A percentile compares a stretch with the other conserved stretches of the same genome.
Evolutionary conservation across 2,797 vertebrate genomes (phyloP).

Genomic region (Apogon hyalosoma): DNA sequence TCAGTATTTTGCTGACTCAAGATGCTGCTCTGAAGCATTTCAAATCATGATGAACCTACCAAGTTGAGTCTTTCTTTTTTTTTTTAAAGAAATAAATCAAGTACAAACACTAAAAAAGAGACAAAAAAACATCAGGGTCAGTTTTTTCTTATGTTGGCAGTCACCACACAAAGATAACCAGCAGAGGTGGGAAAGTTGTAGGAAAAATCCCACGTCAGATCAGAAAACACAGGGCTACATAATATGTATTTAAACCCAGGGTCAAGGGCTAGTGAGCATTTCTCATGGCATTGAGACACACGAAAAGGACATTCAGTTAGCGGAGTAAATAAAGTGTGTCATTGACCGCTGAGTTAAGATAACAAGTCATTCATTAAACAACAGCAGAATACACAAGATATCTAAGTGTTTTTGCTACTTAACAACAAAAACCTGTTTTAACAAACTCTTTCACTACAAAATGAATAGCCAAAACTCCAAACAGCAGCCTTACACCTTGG

Average conservation of each 20-base stretch:
- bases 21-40: neutral
- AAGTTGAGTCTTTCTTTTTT: neutral
- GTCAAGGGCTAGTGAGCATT: constrained; percentile 64
- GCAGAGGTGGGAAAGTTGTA: constrained; percentile 19
- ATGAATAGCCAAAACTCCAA: constrained; percentile 5
- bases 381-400: constrained; percentile 4
- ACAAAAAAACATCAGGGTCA: constrained; percentile 3
- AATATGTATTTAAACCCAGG: constrained; percentile 68
- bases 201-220: constrained; percentile 15
- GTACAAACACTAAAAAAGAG: neutral
- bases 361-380: constrained; percentile 45
- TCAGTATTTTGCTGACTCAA: neutral
- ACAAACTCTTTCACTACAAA: neutral
- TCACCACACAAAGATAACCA: constrained; percentile 37
- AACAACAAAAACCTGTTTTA: neutral
- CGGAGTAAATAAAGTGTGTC: constrained; percentile 62
- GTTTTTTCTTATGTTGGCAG: constrained; percentile 8
- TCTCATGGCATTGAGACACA: constrained; percentile 63
- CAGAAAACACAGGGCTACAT: constrained; percentile 44
- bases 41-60: constrained; percentile 12
- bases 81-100: constrained; percentile 2
- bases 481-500: constrained; percentile 1
- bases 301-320: constrained; percentile 66
- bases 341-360: constrained; percentile 64
- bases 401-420: constrained; percentile 2